Percentiles rank a stretch among this genome's conserved stretches.
Evolutionary conservation across 1,140 invertebrate species (phyloP).

Genomic region (Macrobrachium nipponense): DNA sequence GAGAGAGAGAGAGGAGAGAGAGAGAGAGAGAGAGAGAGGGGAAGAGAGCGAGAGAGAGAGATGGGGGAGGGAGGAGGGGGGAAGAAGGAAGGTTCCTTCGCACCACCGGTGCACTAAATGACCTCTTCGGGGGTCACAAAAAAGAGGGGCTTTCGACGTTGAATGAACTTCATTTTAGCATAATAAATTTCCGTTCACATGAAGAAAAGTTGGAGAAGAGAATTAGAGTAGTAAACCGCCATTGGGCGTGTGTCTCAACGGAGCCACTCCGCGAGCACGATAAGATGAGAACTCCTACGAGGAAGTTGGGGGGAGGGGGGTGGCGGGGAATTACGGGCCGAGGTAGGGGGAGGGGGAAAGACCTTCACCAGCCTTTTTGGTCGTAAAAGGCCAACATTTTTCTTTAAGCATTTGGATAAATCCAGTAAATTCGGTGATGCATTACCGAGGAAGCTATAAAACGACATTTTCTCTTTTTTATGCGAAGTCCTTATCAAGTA

Average conservation of each 20-base stretch:
- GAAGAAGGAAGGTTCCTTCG: not conserved
- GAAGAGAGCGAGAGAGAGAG: not conserved
- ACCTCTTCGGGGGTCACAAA: not conserved
- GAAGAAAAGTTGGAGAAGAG: slow-evolving; percentile 31
- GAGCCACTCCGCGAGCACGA: not conserved
- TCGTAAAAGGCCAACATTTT: not conserved
- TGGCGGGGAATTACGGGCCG: too few relatives aligned
- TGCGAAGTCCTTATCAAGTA: too few relatives aligned
- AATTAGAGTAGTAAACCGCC: slow-evolving; percentile 8
- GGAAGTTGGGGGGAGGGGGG: too few relatives aligned
- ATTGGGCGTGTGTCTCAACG: not conserved
- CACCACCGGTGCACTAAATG: too few relatives aligned
- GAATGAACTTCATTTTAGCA: slow-evolving; percentile 28
- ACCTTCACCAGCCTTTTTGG: too few relatives aligned
- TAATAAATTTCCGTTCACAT: slow-evolving; percentile 25
- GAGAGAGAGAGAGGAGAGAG: not conserved
- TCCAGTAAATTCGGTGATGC: not conserved
- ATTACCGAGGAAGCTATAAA: too few relatives aligned
- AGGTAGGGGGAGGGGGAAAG: too few relatives aligned
- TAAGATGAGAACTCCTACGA: not conserved
- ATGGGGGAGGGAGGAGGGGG: not conserved
- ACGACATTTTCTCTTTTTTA: too few relatives aligned
- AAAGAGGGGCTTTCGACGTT: slow-evolving; percentile 12
- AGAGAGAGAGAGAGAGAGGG: not conserved
- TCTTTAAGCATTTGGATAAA: not conserved